Conservation (phyloP, 1,140 invertebrate species). For the Megalopta genalis region DNA sequence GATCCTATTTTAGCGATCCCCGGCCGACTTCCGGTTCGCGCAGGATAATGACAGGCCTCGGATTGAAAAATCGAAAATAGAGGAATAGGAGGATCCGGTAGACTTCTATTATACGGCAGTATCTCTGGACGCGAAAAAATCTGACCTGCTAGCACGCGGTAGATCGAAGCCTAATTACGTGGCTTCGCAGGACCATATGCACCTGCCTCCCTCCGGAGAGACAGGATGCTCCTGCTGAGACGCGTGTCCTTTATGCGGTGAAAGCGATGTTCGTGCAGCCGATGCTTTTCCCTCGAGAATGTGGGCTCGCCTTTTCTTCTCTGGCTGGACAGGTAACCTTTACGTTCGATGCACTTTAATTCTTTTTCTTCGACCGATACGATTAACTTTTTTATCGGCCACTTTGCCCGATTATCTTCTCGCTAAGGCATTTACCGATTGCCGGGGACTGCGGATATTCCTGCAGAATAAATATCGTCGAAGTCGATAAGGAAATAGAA, state of each 20-base stretch:
- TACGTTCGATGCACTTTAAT: background rate
- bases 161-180: conserved; percentile 57
- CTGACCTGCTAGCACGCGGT: conserved; percentile 54
- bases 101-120: conserved; percentile 52
- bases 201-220: conserved; percentile 48
- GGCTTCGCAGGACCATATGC: conserved; percentile 39
- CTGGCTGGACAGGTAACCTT: background rate
- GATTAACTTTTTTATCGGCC: no score
- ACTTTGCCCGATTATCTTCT: no score
- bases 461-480: no score
- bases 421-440: no score
- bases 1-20: conserved; percentile 18
- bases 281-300: conserved; percentile 2
- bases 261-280: conserved; percentile 12
- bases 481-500: no score
- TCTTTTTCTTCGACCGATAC: background rate
- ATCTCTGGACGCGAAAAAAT: conserved; percentile 54
- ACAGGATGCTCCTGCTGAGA: conserved; percentile 30
- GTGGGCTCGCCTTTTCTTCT: conserved; percentile 6
- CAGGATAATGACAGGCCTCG: conserved; percentile 59
- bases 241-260: conserved; percentile 35
- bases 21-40: conserved; percentile 61
- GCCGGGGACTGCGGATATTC: no score
- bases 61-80: conserved; percentile 30
- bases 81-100: conserved; percentile 13